Conservation (phyloP, 2,888 invertebrate genomes). For the Eilema sororculum region DNA sequence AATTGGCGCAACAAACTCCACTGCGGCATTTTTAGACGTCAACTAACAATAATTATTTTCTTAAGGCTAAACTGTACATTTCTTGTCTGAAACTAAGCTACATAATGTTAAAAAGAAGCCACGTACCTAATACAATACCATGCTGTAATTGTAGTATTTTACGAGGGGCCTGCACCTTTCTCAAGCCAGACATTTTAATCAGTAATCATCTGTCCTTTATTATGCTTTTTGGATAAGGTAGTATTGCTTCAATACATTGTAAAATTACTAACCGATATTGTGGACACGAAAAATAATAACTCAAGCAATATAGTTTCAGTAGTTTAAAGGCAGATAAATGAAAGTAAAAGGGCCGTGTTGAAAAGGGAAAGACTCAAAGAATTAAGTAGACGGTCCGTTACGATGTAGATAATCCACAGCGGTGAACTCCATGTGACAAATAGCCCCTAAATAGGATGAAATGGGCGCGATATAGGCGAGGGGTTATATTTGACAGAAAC, state of each 20-base stretch:
- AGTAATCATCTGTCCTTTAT: no score
- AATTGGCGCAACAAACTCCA: no score
- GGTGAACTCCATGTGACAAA: slow-evolving; percentile 62
- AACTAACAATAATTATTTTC: no score
- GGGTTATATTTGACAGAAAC: slow-evolving; percentile 62
- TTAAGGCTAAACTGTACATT: no score
- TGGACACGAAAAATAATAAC: background rate
- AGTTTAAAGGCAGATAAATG: background rate
- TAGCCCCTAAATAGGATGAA: slow-evolving; percentile 66
- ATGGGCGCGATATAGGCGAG: slow-evolving; percentile 54
- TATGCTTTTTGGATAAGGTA: no score
- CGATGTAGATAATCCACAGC: slow-evolving; percentile 50
- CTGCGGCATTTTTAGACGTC: no score
- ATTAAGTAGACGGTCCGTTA: slow-evolving; percentile 56
- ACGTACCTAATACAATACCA: no score
- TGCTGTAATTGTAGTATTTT: no score
- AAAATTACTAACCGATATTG: background rate
- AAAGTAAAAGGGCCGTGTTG: slow-evolving; percentile 18
- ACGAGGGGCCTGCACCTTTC: no score
- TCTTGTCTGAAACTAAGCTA: no score
- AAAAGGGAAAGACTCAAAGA: slow-evolving; percentile 34
- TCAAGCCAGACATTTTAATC: no score
- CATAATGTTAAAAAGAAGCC: no score
- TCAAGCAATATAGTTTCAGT: background rate
- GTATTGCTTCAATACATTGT: background rate